Percentiles rank a stretch among this genome's conserved stretches.
Conservation (phyloP, 37 sponge, comb jelly and placozoan genomes). For the Oscarella lobularis region DNA sequence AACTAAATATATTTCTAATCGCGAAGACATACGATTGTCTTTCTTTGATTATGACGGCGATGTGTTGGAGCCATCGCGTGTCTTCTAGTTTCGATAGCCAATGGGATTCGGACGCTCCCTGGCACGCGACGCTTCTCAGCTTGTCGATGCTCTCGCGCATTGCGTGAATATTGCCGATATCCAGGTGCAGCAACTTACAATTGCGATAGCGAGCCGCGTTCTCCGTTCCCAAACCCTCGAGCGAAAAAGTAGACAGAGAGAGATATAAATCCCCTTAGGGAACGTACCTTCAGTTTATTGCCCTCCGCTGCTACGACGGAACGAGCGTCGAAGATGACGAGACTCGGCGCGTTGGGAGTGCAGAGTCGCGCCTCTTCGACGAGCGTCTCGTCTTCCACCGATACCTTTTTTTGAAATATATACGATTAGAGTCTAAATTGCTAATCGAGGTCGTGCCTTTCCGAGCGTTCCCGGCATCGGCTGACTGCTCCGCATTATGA, state of each 20-base stretch:
- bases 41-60: conserved; percentile 73
- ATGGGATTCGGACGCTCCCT: background rate
- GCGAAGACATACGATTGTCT: background rate
- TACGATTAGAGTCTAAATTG: background rate
- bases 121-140: conserved; percentile 11
- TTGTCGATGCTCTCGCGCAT: conserved; percentile 88
- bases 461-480: conserved; percentile 65
- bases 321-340: conserved; percentile 82
- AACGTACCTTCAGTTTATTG: conserved; percentile 70
- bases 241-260: background rate
- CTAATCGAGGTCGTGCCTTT: conserved; percentile 25
- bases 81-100: conserved; percentile 82
- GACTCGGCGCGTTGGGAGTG: conserved; percentile 24
- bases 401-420: conserved; percentile 23
- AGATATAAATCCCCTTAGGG: background rate
- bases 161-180: conserved; percentile 96
- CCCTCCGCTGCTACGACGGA: conserved; percentile 83
- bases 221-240: conserved; percentile 92
- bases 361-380: conserved; percentile 29
- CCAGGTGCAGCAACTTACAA: conserved; percentile 61
- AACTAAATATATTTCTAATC: background rate
- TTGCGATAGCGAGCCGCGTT: conserved; percentile 44
- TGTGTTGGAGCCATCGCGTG: conserved; percentile 82
- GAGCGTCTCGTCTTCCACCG: conserved; percentile 58
- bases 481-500: conserved; percentile 57